These are phyloP conservation scores for Hybognathus amarus DNA, from an alignment of 2,797 vertebrate genomes.

Conservation along the genomic window DNA sequence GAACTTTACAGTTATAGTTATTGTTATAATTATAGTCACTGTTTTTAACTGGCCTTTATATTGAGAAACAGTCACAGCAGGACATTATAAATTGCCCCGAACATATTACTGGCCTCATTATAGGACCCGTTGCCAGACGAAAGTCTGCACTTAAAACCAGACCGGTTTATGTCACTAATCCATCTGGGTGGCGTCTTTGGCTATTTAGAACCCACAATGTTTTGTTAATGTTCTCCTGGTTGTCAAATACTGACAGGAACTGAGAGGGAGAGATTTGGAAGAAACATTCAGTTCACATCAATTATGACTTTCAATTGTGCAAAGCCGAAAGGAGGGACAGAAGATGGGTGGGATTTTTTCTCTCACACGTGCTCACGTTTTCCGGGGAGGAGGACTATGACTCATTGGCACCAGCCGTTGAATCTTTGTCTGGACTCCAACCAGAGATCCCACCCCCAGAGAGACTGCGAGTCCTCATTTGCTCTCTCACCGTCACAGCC, in stretches of 20 bases:
- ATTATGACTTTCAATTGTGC: conserved; percentile 56
- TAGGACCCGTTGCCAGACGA: conserved; percentile 44
- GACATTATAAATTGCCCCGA: conserved; percentile 21
- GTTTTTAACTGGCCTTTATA: neutral
- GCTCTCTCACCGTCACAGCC: conserved; percentile 57
- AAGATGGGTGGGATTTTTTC: conserved; percentile 67
- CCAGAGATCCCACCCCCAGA: conserved; percentile 39
- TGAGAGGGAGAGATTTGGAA: conserved; percentile 19
- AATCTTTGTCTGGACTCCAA: conserved; percentile 71
- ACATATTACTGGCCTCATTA: conserved; percentile 56
- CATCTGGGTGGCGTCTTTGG: conserved; percentile 61
- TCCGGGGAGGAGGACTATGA: conserved; percentile 71
- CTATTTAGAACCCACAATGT: conserved; percentile 51
- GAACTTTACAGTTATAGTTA: neutral
- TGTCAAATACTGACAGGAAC: conserved; percentile 24
- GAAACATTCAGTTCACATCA: conserved; percentile 53
- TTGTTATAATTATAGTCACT: neutral
- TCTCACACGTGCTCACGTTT: conserved; percentile 70
- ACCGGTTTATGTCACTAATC: conserved; percentile 68
- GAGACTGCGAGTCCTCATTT: conserved; percentile 67
- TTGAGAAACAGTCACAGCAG: conserved; percentile 31
- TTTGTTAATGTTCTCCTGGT: conserved; percentile 26
- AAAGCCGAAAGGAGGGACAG: conserved; percentile 52
- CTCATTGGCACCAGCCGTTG: conserved; percentile 74
- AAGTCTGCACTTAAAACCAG: conserved; percentile 58